phyloP scores from a whole-genome alignment of 2,888 invertebrate species.

The Cryptus viduatorius region DNA sequence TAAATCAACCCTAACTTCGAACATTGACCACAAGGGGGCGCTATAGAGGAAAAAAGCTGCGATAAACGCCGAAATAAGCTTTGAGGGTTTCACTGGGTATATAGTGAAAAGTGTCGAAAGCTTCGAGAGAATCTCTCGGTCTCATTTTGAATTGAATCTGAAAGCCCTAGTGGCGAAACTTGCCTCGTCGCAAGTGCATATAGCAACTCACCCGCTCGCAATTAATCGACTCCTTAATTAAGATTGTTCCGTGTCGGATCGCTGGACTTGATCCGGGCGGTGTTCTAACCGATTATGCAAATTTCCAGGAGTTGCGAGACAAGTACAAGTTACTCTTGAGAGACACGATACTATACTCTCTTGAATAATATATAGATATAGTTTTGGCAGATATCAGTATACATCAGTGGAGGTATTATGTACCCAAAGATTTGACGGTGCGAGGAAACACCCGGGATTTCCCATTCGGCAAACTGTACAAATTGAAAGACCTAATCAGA shows the following conservation, averaged over 20 bases:
- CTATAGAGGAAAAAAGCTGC: neutral
- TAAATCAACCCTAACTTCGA: too few species aligned
- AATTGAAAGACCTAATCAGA: neutral
- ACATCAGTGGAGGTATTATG: neutral
- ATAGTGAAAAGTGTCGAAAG: slow-evolving; percentile 42
- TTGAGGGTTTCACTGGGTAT: slow-evolving; percentile 16
- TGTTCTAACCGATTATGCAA: slow-evolving; percentile 67
- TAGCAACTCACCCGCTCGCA: slow-evolving; percentile 25
- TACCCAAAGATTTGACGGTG: neutral
- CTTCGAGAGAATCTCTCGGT: slow-evolving; percentile 10
- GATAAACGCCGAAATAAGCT: slow-evolving; percentile 17
- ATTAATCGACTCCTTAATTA: slow-evolving; percentile 68
- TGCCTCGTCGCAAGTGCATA: slow-evolving; percentile 1
- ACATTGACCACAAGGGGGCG: slow-evolving; percentile 19
- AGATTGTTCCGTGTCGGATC: slow-evolving; percentile 59
- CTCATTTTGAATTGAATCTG: slow-evolving; percentile 23
- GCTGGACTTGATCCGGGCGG: slow-evolving; percentile 59
- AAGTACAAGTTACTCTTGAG: slow-evolving; percentile 57
- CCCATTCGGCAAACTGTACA: neutral
- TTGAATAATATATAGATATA: slow-evolving; percentile 37
- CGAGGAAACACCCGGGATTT: neutral
- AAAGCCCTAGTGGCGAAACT: slow-evolving; percentile 54
- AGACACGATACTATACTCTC: slow-evolving; percentile 49
- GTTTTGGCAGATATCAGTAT: neutral
- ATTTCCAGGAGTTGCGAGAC: slow-evolving; percentile 63